Percentiles rank a stretch among this genome's conserved stretches.
Evolutionary conservation across 1,140 invertebrate genomes (phyloP).

Genomic region (Drosophila novamexicana): DNA sequence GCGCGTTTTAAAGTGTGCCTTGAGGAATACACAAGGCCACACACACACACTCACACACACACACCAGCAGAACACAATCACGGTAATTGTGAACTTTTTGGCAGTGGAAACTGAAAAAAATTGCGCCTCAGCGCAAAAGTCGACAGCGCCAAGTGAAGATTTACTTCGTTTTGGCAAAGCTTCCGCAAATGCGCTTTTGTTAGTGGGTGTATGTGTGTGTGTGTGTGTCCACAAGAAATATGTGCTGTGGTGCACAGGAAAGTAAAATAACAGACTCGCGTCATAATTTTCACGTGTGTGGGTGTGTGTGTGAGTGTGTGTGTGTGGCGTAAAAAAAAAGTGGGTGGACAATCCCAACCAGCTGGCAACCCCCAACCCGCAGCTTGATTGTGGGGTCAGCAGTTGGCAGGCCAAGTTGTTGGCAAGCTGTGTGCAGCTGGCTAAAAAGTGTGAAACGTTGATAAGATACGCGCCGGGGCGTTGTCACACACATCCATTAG

Average conservation of each 20-base stretch:
- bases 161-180: slow-evolving; percentile 59
- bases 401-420: slow-evolving; percentile 44
- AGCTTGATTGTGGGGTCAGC: slow-evolving; percentile 29
- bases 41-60: not conserved
- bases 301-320: slow-evolving; percentile 10
- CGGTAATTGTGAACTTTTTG: slow-evolving; percentile 60
- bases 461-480: slow-evolving; percentile 35
- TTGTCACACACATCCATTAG: slow-evolving; percentile 48
- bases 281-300: slow-evolving; percentile 54
- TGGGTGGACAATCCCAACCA: not conserved
- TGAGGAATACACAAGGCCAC: slow-evolving; percentile 34
- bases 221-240: slow-evolving; percentile 42
- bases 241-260: slow-evolving; percentile 47
- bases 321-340: not conserved
- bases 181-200: slow-evolving; percentile 37
- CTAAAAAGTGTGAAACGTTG: slow-evolving; percentile 48
- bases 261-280: slow-evolving; percentile 54
- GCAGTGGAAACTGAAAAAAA: slow-evolving; percentile 42
- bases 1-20: slow-evolving; percentile 42
- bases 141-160: slow-evolving; percentile 56
- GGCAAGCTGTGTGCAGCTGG: slow-evolving; percentile 18
- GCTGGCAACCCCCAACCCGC: not conserved
- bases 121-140: slow-evolving; percentile 36
- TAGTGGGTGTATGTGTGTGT: slow-evolving; percentile 8
- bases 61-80: slow-evolving; percentile 44